Percentiles rank a stretch among this genome's conserved stretches.
Evolutionary conservation across 1,140 invertebrate species (phyloP).

Genomic region (Drosophila albomicans): DNA sequence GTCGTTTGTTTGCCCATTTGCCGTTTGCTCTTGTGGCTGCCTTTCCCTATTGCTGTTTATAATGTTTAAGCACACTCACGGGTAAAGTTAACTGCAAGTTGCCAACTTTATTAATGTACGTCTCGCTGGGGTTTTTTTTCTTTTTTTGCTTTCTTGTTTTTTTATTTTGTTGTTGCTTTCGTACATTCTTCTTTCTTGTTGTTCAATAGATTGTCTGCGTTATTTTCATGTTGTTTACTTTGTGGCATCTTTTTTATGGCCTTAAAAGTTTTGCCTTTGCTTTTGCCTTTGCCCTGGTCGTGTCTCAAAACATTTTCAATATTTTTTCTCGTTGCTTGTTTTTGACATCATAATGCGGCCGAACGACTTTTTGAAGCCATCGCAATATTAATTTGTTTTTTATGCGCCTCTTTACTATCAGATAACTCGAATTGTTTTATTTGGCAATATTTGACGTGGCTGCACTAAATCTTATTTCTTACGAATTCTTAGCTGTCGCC

Average conservation of each 20-base stretch:
- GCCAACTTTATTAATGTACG: slow-evolving; percentile 80
- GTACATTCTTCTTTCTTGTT: slow-evolving; percentile 11
- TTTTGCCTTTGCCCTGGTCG: slow-evolving; percentile 11
- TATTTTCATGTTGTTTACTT: slow-evolving; percentile 53
- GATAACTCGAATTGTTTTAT: background rate
- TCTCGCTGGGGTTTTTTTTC: slow-evolving; percentile 35
- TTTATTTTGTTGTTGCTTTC: slow-evolving; percentile 1
- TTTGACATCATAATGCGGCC: slow-evolving; percentile 3
- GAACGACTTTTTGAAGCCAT: background rate
- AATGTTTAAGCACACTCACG: slow-evolving; percentile 82
- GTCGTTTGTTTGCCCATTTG: slow-evolving; percentile 64
- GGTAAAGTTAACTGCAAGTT: slow-evolving; percentile 82
- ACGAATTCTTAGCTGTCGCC: background rate
- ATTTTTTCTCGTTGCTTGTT: slow-evolving; percentile 4
- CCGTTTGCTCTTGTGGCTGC: slow-evolving; percentile 8
- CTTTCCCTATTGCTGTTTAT: slow-evolving; percentile 58
- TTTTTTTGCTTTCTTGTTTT: slow-evolving; percentile 10
- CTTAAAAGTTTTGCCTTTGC: slow-evolving; percentile 20
- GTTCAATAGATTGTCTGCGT: slow-evolving; percentile 67
- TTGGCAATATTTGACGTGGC: background rate
- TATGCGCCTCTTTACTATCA: background rate
- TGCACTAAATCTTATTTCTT: no score
- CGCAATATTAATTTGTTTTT: slow-evolving; percentile 18
- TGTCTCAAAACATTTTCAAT: slow-evolving; percentile 42
- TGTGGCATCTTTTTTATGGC: slow-evolving; percentile 46